Percentiles rank a stretch among this genome's conserved stretches.
phyloP scores from a whole-genome alignment of 2,113 vertebrate species.

The Condylura cristata region DNA sequence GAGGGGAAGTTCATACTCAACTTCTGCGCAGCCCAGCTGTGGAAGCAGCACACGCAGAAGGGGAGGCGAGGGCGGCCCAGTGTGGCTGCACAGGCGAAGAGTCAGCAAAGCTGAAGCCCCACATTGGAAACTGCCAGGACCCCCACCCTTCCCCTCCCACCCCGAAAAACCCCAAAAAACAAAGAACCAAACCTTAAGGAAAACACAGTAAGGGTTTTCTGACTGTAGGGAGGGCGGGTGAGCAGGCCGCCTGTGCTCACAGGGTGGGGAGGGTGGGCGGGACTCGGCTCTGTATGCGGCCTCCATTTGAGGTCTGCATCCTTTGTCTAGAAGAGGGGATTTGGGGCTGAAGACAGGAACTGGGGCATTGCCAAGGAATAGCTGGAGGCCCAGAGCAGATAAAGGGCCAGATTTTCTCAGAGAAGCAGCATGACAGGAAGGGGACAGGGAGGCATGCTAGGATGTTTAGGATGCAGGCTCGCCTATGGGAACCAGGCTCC shows the following conservation, averaged over 20 bases:
- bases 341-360: background rate
- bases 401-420: background rate
- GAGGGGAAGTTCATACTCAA: background rate
- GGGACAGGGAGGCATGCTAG: rapidly evolving
- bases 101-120: background rate
- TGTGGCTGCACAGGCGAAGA: background rate
- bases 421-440: background rate
- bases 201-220: background rate
- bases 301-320: background rate
- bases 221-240: background rate
- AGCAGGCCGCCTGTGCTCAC: too few relatives aligned
- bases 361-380: background rate
- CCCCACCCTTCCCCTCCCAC: too few relatives aligned
- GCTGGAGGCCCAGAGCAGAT: background rate
- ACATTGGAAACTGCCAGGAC: rapidly evolving
- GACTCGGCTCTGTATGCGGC: rapidly evolving
- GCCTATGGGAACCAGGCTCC: background rate
- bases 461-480: background rate
- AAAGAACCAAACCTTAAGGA: background rate
- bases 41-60: background rate
- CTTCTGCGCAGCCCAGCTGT: background rate
- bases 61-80: too few relatives aligned
- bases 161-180: background rate
- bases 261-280: rapidly evolving
- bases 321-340: background rate